Base-by-base conservation (phyloP, 2,113 vertebrate species). In the Leiothrix lutea region DNA sequence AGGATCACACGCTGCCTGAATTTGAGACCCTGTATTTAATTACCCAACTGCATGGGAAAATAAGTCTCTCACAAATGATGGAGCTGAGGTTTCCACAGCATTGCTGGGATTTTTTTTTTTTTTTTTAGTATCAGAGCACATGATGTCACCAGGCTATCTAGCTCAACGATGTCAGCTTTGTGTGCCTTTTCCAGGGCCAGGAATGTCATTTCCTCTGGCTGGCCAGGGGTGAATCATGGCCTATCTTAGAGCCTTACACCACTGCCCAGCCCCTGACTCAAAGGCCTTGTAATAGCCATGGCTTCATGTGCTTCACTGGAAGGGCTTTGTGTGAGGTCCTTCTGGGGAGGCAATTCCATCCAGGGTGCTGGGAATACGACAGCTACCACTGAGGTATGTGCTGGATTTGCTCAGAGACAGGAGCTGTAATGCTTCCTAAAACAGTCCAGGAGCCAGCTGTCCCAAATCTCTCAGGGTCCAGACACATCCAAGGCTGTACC, bases 221-320 rank as follows among this genome's bases (percentile, higher is more conserved):
- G 92, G 21, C 0, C 0, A 12, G 45, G 17, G 21, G 53, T 93
- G 96, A 96, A 64, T 96, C 94, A 97, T 23, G 33, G 40, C 33
- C 65, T 94, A 90, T 94, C 69, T 96, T 93, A 38, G 80, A 83
- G 47, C 31, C 54, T 90, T 81, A 88, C 70, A 60, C 11, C 86
- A 75, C 66, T 40, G 22, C 92, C 60, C 61, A 86, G 60, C 24
- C 72, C 58, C 82, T 96, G 92, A 95, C 60, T 88, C 80, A 92
- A 91, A 70, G 50, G 3, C 23, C 53, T 29, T 36, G 75, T n/a
- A 94, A 96, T 87, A 95, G 90, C 74, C 92, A 70, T 35, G 74
- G 38, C n/a, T 95, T 80, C 74, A 31, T n/a, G 58, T 3, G 45
- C 29, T 92, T 54, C 81, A 54, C 14, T 40, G 35, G 54, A 16